Percentiles rank a stretch among this genome's conserved stretches.
Evolutionary conservation across 1,140 invertebrate species (phyloP).

Genomic region (Achroia grisella): DNA sequence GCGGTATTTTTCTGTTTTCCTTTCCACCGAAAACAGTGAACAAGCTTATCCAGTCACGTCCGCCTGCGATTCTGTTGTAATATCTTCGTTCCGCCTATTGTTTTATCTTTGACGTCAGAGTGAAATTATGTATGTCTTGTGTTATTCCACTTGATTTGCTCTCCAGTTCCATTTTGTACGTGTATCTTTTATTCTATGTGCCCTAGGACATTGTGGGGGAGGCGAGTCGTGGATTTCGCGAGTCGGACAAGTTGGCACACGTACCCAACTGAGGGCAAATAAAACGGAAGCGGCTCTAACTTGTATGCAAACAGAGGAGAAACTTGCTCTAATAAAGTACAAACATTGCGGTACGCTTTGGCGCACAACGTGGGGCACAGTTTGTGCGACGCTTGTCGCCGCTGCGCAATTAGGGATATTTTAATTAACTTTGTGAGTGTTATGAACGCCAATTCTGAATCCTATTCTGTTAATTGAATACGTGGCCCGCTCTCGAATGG

Average conservation of each 20-base stretch:
- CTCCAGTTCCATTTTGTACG: too few relatives aligned
- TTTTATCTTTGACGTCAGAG: too few relatives aligned
- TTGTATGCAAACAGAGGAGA: conserved; percentile 49
- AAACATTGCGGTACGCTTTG: conserved; percentile 54
- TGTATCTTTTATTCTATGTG: too few relatives aligned
- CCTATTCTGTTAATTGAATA: conserved; percentile 61
- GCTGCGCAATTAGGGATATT: conserved; percentile 55
- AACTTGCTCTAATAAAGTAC: conserved; percentile 60
- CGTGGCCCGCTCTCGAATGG: conserved; percentile 31
- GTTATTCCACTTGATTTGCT: too few relatives aligned
- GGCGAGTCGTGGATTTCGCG: conserved; percentile 33
- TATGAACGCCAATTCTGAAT: conserved; percentile 56
- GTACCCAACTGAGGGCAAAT: conserved; percentile 45
- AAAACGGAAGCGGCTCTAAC: conserved; percentile 51
- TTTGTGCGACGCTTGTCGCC: conserved; percentile 23
- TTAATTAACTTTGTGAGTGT: conserved; percentile 60
- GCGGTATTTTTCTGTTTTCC: conserved; percentile 24
- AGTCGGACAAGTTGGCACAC: conserved; percentile 32
- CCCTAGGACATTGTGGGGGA: background rate
- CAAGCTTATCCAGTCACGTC: conserved; percentile 32
- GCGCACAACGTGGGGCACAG: conserved; percentile 41
- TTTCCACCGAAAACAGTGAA: conserved; percentile 2
- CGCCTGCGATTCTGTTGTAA: background rate
- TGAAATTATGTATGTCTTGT: too few relatives aligned
- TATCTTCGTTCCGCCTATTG: too few relatives aligned